Evolutionary conservation across 2,113 vertebrate species (phyloP), one percentile per base, ranked within the genome.

Genomic region (Micromys minutus): DNA sequence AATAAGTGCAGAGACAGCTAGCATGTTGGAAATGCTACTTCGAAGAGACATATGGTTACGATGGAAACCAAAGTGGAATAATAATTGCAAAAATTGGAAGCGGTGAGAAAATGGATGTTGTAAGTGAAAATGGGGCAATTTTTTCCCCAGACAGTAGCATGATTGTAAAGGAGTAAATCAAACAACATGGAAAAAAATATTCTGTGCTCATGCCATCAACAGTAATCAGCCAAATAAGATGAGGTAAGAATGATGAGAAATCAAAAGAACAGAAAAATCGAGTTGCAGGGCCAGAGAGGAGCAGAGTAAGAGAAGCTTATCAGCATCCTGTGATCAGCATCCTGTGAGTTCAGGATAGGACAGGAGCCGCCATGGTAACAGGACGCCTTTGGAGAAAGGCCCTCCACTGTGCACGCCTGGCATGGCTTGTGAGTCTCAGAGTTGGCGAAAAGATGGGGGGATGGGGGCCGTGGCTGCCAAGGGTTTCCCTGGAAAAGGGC

Each of bases 31-130:
- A 95, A 96, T 67, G 92, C 81, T 91, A 86, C 88, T 94, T 96
- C 47, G 61, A 77, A 86, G 72, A 96, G 95, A 94, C 94, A 93
- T 96, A 94, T 94, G 97, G 92, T 97, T 96, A 93, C 1, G 81
- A 92, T 96, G 95, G 92, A 97, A 97, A 97, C 94, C 61, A n/a
- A 94, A 94, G 96, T 91, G 86, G 96, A 96, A 97, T 97, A 92
- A 97, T 97, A 95, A 97, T 97, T 97, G 96, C 45, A 39, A 87
- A 97, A 96, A 97, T 79, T 90, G 94, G 80, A 96, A 96, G 89
- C 65, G 85, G 89, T 92, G 88, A 97, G 92, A 92, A 97, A 97
- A 97, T 79, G 88, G 77, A 94, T 92, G 67, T 75, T 96, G 95
- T 55, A 92, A 96, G 90, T 94, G 94, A 97, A 97, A 96, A 96